Base-by-base conservation (phyloP, 2,113 vertebrate genomes). In the Hippocampus abdominalis region DNA sequence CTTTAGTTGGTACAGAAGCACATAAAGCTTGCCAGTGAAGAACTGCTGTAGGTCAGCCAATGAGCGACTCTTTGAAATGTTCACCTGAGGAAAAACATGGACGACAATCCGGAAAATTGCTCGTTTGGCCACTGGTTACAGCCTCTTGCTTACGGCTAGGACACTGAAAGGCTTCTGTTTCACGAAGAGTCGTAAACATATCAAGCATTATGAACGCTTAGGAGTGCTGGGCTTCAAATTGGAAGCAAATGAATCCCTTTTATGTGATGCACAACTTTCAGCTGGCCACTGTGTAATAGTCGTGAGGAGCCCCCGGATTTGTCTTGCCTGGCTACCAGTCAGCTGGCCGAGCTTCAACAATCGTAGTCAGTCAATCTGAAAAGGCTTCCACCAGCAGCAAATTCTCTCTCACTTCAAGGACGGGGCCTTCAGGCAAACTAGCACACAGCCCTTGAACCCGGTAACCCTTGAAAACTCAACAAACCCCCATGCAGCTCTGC, bases 21-120 rank as follows among this genome's bases (percentile, higher is more conserved):
- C 97, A 95, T 99, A 99, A 99, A 99, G 96, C 97, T 96, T 96
- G 97, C 96, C 97, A 98, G 96, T 97, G 97, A 99, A 99, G 97
- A 99, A 99, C 97, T 98, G 95, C 94, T 97, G 95, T 94, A 86
- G 93, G 94, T 94, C 92, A 94, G 96, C 97, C 96, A 95, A 20
- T 64, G 53, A 82, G 79, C 82, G 70, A 66, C 63, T 27, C 7
- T 66, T 53, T 64, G 40, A n/a, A 32, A 13, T 44, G 42, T 36
- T 15, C 56, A 79, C 76, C 60, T 74, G 66, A 32, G 72, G 69
- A 63, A 67, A 66, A 66, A 51, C 27, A 74, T 20, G 12, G 51
- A 42, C 20, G 32, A 25, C 63, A 44, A 25, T 27, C 46, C 49
- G 72, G 77, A 72, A 76, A 75, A 71, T 61, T 53, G 75, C 76